These are phyloP conservation scores for Apamea crenata DNA, from an alignment of 2,888 invertebrate species.

Conservation along the genomic window DNA sequence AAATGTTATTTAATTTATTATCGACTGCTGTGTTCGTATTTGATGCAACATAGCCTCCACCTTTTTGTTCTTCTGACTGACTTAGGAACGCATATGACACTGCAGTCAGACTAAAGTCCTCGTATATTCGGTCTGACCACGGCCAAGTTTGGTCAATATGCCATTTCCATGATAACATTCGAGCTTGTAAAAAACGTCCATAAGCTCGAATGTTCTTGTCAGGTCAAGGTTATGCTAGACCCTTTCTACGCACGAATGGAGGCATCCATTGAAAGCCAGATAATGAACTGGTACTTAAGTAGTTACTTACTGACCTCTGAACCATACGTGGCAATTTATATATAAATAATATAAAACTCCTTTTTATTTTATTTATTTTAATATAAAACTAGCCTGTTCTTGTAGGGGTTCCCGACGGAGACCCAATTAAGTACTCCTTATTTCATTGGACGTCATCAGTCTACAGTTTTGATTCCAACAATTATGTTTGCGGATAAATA, in stretches of 20 bases:
- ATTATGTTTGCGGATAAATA: constrained; percentile 7
- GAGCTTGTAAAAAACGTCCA: background rate
- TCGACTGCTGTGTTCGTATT: background rate
- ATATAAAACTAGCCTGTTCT: constrained; percentile 5
- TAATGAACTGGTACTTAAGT: background rate
- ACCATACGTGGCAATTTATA: background rate
- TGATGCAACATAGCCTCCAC: background rate
- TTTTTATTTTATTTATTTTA: too few species aligned
- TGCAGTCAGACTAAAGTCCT: background rate
- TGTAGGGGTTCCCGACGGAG: background rate
- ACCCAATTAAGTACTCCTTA: constrained; percentile 4
- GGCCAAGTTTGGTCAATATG: background rate
- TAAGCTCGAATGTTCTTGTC: background rate
- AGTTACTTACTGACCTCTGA: background rate
- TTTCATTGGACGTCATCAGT: constrained; percentile 7
- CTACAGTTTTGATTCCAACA: background rate
- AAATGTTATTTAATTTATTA: background rate
- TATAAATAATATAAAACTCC: background rate
- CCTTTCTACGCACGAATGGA: background rate
- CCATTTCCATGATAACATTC: background rate
- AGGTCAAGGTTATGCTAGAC: background rate
- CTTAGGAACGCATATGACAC: background rate
- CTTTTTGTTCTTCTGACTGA: too few species aligned
- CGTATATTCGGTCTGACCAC: background rate
- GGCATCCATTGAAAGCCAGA: background rate